phyloP scores from a whole-genome alignment of 2,888 invertebrate genomes.

The Thalpophila matura region DNA sequence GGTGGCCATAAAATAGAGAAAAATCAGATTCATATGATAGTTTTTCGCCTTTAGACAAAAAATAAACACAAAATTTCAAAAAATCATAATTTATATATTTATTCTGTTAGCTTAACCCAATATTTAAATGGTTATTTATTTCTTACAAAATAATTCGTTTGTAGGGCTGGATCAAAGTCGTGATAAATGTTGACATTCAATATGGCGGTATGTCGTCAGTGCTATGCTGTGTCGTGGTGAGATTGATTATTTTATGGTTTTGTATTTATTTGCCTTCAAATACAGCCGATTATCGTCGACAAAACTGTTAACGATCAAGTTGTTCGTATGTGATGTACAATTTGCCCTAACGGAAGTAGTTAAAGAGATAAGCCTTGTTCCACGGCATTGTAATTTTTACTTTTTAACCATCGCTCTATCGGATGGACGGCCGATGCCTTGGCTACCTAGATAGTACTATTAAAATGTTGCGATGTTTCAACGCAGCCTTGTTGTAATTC shows the following conservation, averaged over 20 bases:
- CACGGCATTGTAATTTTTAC: conserved; percentile 80
- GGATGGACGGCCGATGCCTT: conserved; percentile 77
- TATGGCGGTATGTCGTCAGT: conserved; percentile 99
- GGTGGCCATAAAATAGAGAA: conserved; percentile 75
- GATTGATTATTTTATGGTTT: conserved; percentile 89
- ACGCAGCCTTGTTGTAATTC: conserved; percentile 72
- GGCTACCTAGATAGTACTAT: conserved; percentile 76
- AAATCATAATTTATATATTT: conserved; percentile 73
- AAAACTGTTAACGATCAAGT: conserved; percentile 66
- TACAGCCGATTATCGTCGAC: conserved; percentile 66
- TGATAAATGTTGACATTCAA: conserved; percentile 94
- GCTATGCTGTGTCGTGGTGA: conserved; percentile 99
- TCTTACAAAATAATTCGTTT: conserved; percentile 67
- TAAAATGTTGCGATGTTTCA: conserved; percentile 77
- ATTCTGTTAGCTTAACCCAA: conserved; percentile 61
- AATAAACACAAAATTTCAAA: conserved; percentile 87
- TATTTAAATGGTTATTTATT: conserved; percentile 63
- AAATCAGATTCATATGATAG: conserved; percentile 79
- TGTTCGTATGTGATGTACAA: conserved; percentile 66
- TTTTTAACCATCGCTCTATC: conserved; percentile 80
- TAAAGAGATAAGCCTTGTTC: conserved; percentile 61
- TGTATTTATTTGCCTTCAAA: conserved; percentile 73
- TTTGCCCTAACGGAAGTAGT: conserved; percentile 66
- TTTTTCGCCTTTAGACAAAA: conserved; percentile 84
- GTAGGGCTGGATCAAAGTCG: conserved; percentile 82